phyloP scores from a whole-genome alignment of 2,113 vertebrate species.

The Nansenia antarctica region DNA sequence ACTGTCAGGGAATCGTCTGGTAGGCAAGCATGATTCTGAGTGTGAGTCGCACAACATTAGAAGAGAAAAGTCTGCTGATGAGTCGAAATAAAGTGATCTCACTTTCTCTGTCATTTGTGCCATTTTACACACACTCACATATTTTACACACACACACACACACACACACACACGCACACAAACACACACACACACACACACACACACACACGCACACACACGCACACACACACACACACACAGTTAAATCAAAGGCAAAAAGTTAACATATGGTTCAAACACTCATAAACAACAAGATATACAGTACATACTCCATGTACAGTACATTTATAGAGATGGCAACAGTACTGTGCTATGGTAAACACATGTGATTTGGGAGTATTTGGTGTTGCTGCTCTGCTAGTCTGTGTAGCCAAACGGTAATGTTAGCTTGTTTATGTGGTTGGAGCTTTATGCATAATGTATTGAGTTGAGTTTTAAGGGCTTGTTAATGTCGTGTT shows the following conservation, averaged over 20 bases:
- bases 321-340: no score
- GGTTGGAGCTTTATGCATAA: constrained; percentile 29
- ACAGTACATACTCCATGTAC: not conserved
- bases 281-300: no score
- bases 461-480: constrained; percentile 38
- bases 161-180: no score
- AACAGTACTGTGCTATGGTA: not conserved
- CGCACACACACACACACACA: no score
- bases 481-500: constrained; percentile 46
- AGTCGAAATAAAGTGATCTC: not conserved
- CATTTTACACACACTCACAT: not conserved
- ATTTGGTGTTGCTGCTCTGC: constrained; percentile 16
- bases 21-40: not conserved
- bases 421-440: constrained; percentile 43
- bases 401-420: constrained; percentile 22
- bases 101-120: not conserved
- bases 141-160: not conserved
- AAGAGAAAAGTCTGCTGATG: not conserved
- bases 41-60: not conserved
- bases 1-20: constrained; percentile 31
- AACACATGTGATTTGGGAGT: constrained; percentile 9
- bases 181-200: no score
- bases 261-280: no score
- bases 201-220: no score
- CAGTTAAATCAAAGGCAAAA: no score